Conservation (phyloP, 2,113 vertebrate genomes). For the Rhinogobius similis region DNA sequence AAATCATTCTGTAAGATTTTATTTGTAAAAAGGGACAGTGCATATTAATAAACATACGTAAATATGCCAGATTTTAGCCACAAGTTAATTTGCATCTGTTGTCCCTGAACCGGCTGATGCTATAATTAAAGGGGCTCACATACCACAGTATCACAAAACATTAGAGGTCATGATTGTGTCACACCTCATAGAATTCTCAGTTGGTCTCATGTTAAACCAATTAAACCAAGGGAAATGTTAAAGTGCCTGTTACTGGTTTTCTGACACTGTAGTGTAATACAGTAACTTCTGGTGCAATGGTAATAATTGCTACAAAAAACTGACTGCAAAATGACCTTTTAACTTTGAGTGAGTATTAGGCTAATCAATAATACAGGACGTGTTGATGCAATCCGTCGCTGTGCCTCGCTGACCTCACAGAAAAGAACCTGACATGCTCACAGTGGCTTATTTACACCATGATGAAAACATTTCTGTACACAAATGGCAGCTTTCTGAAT, state of each 20-base stretch:
- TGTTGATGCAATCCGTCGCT: conserved; percentile 1
- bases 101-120: too few species aligned
- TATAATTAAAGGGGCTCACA: too few species aligned
- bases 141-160: too few species aligned
- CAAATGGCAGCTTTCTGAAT: neutral
- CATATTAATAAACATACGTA: too few species aligned
- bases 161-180: too few species aligned
- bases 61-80: too few species aligned
- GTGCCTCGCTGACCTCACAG: neutral
- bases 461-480: conserved; percentile 32
- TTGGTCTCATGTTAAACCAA: too few species aligned
- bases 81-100: too few species aligned
- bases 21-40: too few species aligned
- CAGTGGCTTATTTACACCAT: conserved; percentile 20
- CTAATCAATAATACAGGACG: conserved; percentile 32
- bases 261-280: neutral
- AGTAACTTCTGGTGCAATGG: neutral
- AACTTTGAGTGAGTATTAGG: conserved; percentile 22
- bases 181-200: too few species aligned
- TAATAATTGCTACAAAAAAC: neutral
- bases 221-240: too few species aligned
- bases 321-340: conserved; percentile 38
- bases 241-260: neutral
- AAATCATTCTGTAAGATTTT: neutral
- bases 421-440: conserved; percentile 12